Evolutionary conservation across 2,113 vertebrate genomes (phyloP).

Genomic region (Tachycineta bicolor): DNA sequence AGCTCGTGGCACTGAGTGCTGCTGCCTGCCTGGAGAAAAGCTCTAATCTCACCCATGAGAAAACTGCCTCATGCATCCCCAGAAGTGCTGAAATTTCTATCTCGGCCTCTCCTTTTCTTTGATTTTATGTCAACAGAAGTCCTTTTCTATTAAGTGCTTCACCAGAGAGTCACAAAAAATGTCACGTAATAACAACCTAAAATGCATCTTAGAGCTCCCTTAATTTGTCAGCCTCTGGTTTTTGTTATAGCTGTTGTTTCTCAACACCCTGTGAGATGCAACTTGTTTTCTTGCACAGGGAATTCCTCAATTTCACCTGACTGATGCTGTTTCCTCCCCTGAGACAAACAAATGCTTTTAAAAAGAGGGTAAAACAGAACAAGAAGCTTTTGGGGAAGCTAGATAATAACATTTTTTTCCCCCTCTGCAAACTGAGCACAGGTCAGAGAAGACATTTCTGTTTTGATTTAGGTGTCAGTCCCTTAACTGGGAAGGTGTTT

Average conservation of each 20-base stretch:
- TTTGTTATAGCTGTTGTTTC: neutral
- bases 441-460: neutral
- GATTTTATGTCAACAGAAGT: neutral
- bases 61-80: neutral
- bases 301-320: slow-evolving; percentile 15
- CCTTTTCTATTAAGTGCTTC: neutral
- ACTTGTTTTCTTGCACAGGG: neutral
- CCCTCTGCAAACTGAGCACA: neutral
- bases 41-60: neutral
- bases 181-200: neutral
- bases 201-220: neutral
- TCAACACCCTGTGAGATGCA: neutral
- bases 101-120: neutral
- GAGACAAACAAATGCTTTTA: neutral
- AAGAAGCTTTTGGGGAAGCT: neutral
- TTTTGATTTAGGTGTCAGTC: neutral
- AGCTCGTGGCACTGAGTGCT: accelerated
- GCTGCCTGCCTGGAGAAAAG: neutral
- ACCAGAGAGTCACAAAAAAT: neutral
- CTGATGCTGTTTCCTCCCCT: neutral
- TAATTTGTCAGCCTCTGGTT: neutral
- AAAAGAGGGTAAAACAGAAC: neutral
- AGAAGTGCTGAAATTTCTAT: neutral
- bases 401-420: neutral
- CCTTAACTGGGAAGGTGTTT: neutral